Base-by-base conservation (phyloP, 2,888 invertebrate genomes). In the Eristalis intricaria region DNA sequence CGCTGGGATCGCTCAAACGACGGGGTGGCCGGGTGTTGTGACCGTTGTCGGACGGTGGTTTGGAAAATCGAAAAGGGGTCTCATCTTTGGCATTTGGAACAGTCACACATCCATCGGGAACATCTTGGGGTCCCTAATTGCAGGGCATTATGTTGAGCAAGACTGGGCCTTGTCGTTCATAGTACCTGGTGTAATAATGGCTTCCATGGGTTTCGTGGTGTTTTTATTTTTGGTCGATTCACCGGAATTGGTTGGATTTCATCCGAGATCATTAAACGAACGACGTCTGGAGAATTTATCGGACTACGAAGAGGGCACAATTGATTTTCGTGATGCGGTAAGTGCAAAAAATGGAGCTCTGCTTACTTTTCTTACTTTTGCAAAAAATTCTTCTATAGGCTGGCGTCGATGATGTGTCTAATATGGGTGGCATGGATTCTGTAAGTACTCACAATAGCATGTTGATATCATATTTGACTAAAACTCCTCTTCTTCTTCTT, bases 31-130 rank as follows among this genome's bases (percentile, higher is more conserved):
- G 0, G 98, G 98, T 73, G 99, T 99, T 0, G 98, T 99, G 0
- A 94, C 96, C 0, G 96, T 97, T 2, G 96, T 99, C 68, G 98
- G 98, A n/a, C 98, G 99, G 91, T 99, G 99, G 99, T 99, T 98
- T 94, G 99, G 98, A 0, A 97, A 97, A 93, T 95, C 96, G 50
- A 98, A 97, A 92, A 95, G 97, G 89, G 98, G 98, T 0, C 94
- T 99, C 29, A 97, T 99, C 86, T 99, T 99, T 93, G 99, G 99
- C 13, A 94, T 99, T 7, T 99, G 99, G 99, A 99, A 99, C 93
- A 98, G 98, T 0, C 99, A 99, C 90, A 99, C 99, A 0, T 98
- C 98, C 0, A 95, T 99, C 11, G 99, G 99, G 50, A 99, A 99
- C 92, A 99, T 99, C 90, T 92, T 99, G 79, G 98, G 98, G 91